Base-by-base conservation (phyloP, 2,888 invertebrate species). In the Drosophila histrio region DNA sequence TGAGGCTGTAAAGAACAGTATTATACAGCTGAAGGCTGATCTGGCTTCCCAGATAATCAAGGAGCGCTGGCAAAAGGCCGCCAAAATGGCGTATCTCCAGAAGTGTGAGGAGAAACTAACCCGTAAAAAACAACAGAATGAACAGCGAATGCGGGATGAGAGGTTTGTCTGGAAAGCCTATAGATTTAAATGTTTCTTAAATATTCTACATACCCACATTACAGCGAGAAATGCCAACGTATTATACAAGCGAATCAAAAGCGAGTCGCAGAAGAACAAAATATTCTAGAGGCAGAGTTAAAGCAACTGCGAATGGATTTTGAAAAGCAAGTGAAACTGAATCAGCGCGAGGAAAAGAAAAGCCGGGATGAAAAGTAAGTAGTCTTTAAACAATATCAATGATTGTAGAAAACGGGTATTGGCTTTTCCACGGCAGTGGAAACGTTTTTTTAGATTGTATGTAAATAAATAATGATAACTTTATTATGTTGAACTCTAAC, bases 331-430 rank as follows among this genome's bases (percentile, higher is more conserved):
- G 57, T 86, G 0, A 81, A 76, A 15, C 15, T 52, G 2, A 89
- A 91, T 62, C 39, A 77, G 1, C 58, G 30, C 9, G 58, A 71
- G 9, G 88, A 89, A 44, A 89, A 77, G 56, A 67, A 69, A 0
- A 58, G 76, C 0, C 80, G 89, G 1, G 85, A 86, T 24, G 89
- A 90, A 69, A 91, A 91, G 91, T 91, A 72, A 69, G 82, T 13
- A n/a, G n/a, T n/a, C n/a, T n/a, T n/a, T n/a, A n/a, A n/a, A n/a
- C n/a, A n/a, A n/a, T n/a, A n/a, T n/a, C n/a, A n/a, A n/a, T n/a
- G n/a, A n/a, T n/a, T n/a, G n/a, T n/a, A n/a, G n/a, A n/a, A n/a
- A n/a, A n/a, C n/a, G n/a, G n/a, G n/a, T n/a, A n/a, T n/a, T n/a
- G n/a, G n/a, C 5, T 9, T 8, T 11, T 9, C 7, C 2, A 4